Conservation (phyloP, 2,888 invertebrate genomes). For the Eupithecia vulgata region DNA sequence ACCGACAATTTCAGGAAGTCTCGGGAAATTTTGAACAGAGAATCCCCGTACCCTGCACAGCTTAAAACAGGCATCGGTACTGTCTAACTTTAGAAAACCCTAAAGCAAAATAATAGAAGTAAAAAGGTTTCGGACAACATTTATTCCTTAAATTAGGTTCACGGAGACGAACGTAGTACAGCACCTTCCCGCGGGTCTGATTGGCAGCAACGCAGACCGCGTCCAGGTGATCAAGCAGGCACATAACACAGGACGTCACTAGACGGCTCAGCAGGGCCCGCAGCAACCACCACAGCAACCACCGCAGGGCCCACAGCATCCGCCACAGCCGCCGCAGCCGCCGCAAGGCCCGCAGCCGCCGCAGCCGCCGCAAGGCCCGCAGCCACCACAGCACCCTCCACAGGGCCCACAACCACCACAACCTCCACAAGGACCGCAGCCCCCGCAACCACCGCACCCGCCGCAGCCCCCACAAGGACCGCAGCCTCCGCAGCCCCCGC, state of each 20-base stretch:
- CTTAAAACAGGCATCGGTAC: no score
- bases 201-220: background rate
- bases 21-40: no score
- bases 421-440: background rate
- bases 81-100: no score
- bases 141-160: constrained; percentile 5
- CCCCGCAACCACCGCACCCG: background rate
- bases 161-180: background rate
- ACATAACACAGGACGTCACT: constrained; percentile 2
- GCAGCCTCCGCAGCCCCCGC: background rate
- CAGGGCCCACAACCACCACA: background rate
- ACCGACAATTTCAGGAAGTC: no score
- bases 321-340: background rate
- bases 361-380: background rate
- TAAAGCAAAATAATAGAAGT: background rate
- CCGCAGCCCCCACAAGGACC: background rate
- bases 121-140: background rate
- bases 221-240: constrained; percentile 1
- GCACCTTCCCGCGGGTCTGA: background rate
- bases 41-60: no score
- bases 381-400: background rate
- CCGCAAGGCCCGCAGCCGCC: background rate
- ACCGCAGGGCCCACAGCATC: background rate
- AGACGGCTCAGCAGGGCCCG: background rate
- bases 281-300: background rate